phyloP scores from a whole-genome alignment of 2,113 vertebrate genomes.

The Astur gentilis region DNA sequence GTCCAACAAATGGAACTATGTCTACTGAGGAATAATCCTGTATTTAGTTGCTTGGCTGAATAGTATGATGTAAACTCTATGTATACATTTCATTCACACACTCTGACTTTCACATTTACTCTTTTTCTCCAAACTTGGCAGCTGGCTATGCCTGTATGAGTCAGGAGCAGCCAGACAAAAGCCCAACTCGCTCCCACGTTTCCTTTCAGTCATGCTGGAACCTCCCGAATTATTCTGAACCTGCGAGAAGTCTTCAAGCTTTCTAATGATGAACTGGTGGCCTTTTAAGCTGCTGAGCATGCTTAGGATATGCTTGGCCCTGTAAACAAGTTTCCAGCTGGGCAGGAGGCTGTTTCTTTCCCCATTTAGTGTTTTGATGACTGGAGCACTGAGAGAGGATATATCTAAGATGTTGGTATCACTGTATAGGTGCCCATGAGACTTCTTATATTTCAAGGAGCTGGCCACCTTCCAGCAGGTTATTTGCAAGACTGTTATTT shows the following conservation, averaged over 20 bases:
- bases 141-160: neutral
- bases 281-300: neutral
- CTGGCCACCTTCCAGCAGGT: neutral
- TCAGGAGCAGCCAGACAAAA: neutral
- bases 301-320: neutral
- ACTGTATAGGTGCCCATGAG: neutral
- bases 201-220: neutral
- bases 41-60: neutral
- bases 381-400: neutral
- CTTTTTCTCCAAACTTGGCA: neutral
- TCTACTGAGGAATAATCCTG: neutral
- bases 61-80: neutral
- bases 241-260: neutral
- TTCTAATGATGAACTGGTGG: neutral
- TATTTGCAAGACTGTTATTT: neutral
- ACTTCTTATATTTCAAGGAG: neutral
- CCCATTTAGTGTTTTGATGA: neutral
- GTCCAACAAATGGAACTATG: neutral
- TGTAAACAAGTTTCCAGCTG: neutral
- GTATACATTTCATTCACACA: neutral
- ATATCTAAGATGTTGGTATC: neutral
- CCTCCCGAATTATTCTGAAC: neutral
- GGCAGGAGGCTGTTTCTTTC: neutral
- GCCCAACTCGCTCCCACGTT: neutral
- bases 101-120: neutral